Base-by-base conservation (phyloP, 2,797 vertebrate species). In the Mormyrus hasselquistii region DNA sequence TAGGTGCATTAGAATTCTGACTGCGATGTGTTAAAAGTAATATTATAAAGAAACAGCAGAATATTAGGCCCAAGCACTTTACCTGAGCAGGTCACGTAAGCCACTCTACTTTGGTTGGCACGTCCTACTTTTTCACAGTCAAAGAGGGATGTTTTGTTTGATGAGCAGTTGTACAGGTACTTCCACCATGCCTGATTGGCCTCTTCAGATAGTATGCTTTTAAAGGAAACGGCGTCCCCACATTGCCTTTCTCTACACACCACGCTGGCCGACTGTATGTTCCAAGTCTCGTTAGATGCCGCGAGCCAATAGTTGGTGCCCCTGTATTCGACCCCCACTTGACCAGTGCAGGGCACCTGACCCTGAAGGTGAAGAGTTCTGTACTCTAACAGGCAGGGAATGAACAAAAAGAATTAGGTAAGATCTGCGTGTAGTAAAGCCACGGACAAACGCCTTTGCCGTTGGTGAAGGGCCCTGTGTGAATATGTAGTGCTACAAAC, bases 181-280 rank as follows among this genome's bases (percentile, higher is more conserved):
- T 0, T 0, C 90, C 89, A 92, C 0, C 0, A 0, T 0, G 2
- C 0, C 1, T 0, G 0, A 0, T 0, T 0, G 0, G 3, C 6
- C 9, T 2, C 0, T 0, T 2, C 1, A 38, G 41, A 14, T 4
- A 2, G 1, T 14, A 4, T 10, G 12, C n/a, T 38, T 41, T 34
- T 0, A 4, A 29, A 8, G 0, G 0, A 0, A 0, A 0, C 0
- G 0, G 38, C 44, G 0, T 0, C 0, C 29, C 93, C 94, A 79
- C 95, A 96, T 0, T 90, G 44, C 90, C 84, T 90, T 89, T 90
- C 85, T 1, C 0, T 22, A 88, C 95, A 96, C 76, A 94, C 91
- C 0, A 6, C 0, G 2, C 84, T 0, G n/a, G 94, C 94, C 0
- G 50, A 14, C 0, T 3, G 0, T 0, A 1, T 0, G 38, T 86